phyloP scores from a whole-genome alignment of 2,797 vertebrate species.

The Takifugu ocellatus region DNA sequence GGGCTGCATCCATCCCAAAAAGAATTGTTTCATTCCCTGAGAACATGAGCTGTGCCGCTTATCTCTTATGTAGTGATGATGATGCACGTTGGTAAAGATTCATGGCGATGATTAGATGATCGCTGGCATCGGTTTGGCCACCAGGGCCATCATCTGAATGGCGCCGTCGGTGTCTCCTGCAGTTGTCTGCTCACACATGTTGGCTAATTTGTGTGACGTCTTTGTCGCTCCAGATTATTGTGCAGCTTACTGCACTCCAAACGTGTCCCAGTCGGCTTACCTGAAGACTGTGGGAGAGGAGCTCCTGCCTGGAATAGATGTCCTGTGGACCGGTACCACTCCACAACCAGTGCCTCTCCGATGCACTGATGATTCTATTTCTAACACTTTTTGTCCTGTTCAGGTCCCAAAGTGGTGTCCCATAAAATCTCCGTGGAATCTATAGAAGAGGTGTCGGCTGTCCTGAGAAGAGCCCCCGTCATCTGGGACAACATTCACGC shows the following conservation, averaged over 20 bases:
- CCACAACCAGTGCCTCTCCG: not conserved
- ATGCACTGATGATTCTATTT: not conserved
- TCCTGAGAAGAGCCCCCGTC: conserved; percentile 90
- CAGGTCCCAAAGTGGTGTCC: conserved; percentile 97
- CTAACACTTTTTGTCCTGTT: not conserved
- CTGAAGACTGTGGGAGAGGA: conserved; percentile 91
- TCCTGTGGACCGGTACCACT: conserved; percentile 92
- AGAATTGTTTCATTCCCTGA: no score
- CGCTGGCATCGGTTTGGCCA: not conserved
- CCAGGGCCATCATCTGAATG: no score
- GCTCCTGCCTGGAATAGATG: conserved; percentile 87
- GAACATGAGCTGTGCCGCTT: no score
- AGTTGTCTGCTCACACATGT: no score
- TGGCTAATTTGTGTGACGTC: not conserved
- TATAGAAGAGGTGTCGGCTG: conserved; percentile 93
- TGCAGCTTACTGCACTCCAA: conserved; percentile 89
- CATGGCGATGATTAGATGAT: no score
- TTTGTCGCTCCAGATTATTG: conserved; percentile 85
- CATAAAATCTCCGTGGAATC: conserved; percentile 94
- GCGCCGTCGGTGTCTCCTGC: no score
- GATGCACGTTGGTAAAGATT: no score
- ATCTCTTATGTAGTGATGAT: no score
- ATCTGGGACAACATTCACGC: conserved; percentile 99
- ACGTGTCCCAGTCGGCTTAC: conserved; percentile 88
- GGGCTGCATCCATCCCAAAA: not conserved